Base-by-base conservation (phyloP, 2,113 vertebrate genomes). In the Phyllostomus discolor region DNA sequence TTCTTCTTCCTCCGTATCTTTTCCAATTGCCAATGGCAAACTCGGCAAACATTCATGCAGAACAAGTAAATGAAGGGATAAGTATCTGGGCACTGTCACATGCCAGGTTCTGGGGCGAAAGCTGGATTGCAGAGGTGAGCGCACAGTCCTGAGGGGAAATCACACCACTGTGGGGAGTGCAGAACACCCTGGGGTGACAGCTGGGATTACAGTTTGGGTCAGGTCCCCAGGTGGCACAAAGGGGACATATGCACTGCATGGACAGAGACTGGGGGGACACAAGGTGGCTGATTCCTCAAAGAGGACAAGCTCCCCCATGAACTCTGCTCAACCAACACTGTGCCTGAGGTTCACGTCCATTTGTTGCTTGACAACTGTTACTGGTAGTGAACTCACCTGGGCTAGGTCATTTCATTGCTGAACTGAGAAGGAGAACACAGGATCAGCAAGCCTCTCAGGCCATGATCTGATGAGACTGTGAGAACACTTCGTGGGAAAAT, bases 51-150 rank as follows among this genome's bases (percentile, higher is more conserved):
- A 6, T 85, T 91, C 91, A 82, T 5, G 1, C 52, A 48, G 38
- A 93, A 83, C 57, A 90, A 92, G 91, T 96, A 88, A 38, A 50
- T 64, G 41, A 83, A 78, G 66, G 64, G 72, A 33, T 72, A 46
- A 28, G 48, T 72, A 35, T 70, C 28, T 43, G 70, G 80, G 43
- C 15, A 50, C 4, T 69, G 93, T 73, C 38, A 24, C 10, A 26
- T 31, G 43, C 28, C 10, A 70, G 54, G 50, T 4, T 79, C 43
- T 76, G 66, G 20, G 35, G 9, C n/a, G 16, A 52, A 78, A 76
- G 50, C 22, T 62, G 38, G 46, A 59, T 82, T 28, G 64, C 14
- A 79, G 70, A 83, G 35, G 24, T 78, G 24, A 86, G 35, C 12
- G 46, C 19, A 69, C 7, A 35, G 15, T 80, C 67, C 82, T 62